phyloP scores from a whole-genome alignment of 2,888 invertebrate species.

The Eurytoma adleriae region DNA sequence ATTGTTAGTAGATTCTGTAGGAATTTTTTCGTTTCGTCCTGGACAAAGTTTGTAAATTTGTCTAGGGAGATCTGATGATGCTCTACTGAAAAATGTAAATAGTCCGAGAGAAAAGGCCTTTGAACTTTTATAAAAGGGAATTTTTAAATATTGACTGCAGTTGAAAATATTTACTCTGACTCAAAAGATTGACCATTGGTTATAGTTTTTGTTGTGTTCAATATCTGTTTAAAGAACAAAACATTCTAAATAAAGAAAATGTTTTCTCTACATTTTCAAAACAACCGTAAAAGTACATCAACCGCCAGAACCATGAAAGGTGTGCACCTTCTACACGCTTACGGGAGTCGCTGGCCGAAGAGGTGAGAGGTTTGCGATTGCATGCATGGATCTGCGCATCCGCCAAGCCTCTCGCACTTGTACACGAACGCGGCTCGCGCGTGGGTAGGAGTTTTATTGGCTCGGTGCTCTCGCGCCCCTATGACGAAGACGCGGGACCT shows the following conservation, averaged over 20 bases:
- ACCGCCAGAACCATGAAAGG: not conserved
- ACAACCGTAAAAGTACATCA: conserved; percentile 27
- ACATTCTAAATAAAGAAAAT: too few relatives aligned
- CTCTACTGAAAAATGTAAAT: too few relatives aligned
- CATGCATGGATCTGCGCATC: conserved; percentile 63
- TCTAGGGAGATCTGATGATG: too few relatives aligned
- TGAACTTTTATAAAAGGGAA: too few relatives aligned
- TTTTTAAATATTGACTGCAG: too few relatives aligned
- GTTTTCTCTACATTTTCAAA: too few relatives aligned
- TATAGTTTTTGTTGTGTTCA: too few relatives aligned
- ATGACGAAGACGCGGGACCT: conserved; percentile 20
- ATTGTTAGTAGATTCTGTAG: not conserved
- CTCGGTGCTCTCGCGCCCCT: conserved; percentile 56
- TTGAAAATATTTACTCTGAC: too few relatives aligned
- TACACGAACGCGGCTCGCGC: conserved; percentile 61
- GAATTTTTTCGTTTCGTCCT: not conserved
- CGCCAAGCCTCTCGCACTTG: not conserved
- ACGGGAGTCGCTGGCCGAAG: not conserved
- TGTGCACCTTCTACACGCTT: not conserved
- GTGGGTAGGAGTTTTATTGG: conserved; percentile 72
- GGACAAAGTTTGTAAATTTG: too few relatives aligned
- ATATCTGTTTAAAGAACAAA: too few relatives aligned
- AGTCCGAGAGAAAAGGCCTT: too few relatives aligned
- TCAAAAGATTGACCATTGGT: too few relatives aligned
- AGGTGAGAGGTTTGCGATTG: conserved; percentile 62